Conservation (phyloP, 2,797 vertebrate species). For the Melanotaenia parkinsoni region DNA sequence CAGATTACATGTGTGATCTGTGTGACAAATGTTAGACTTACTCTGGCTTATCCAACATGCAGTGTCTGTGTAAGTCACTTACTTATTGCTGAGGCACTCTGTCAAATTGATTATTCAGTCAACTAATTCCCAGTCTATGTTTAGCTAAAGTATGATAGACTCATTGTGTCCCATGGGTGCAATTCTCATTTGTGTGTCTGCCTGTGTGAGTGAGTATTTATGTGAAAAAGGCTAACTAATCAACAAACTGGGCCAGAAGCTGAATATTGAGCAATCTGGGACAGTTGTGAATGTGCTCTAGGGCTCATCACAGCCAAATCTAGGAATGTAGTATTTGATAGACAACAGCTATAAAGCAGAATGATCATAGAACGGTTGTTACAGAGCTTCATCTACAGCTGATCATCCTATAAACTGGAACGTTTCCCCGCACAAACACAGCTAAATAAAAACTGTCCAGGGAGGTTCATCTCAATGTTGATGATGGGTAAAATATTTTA, state of each 20-base stretch:
- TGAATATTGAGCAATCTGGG: conserved; percentile 74
- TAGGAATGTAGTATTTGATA: conserved; percentile 44
- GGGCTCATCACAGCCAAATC: conserved; percentile 58
- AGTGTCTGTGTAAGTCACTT: conserved; percentile 72
- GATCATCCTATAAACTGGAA: conserved; percentile 25
- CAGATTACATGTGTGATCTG: conserved; percentile 60
- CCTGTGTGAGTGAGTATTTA: conserved; percentile 80
- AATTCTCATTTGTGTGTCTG: conserved; percentile 83
- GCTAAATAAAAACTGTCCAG: conserved; percentile 12
- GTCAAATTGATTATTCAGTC: conserved; percentile 82
- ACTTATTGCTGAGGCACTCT: conserved; percentile 73
- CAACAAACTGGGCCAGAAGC: conserved; percentile 75
- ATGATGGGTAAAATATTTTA: conserved; percentile 14
- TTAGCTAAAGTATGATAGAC: conserved; percentile 83
- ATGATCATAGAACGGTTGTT: conserved; percentile 47
- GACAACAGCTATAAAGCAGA: conserved; percentile 48
- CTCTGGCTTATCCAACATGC: conserved; percentile 65
- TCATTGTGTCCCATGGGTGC: conserved; percentile 78
- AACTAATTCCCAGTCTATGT: conserved; percentile 83
- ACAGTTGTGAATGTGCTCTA: conserved; percentile 58
- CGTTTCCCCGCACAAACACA: conserved; percentile 1
- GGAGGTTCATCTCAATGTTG: conserved; percentile 15
- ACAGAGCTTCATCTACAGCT: conserved; percentile 22
- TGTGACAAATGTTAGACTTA: conserved; percentile 66
- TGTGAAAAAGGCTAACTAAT: conserved; percentile 77